phyloP scores from a whole-genome alignment of 2,888 invertebrate genomes.

The Phytoseiulus persimilis region DNA sequence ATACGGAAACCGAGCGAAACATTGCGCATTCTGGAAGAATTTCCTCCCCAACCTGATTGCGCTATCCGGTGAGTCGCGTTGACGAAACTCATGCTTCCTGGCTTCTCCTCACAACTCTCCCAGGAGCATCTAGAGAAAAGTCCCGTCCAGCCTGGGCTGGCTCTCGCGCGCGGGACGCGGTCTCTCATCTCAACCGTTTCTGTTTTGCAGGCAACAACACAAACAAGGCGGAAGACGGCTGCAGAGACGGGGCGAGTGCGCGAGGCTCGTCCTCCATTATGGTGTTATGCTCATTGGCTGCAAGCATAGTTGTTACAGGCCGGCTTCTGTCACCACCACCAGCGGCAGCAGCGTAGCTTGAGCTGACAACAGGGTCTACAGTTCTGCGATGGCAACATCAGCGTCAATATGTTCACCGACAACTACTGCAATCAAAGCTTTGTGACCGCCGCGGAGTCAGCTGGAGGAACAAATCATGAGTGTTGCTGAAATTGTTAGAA shows the following conservation, averaged over 20 bases:
- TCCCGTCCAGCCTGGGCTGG: no score
- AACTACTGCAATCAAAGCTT: neutral
- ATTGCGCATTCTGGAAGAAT: conserved; percentile 91
- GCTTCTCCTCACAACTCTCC: no score
- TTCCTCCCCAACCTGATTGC: conserved; percentile 73
- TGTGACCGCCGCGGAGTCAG: neutral
- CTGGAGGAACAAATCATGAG: no score
- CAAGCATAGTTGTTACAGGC: neutral
- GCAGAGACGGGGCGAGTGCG: neutral
- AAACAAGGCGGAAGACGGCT: neutral
- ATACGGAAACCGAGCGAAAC: conserved; percentile 70
- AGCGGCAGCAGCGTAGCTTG: neutral
- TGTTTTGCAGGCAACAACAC: neutral
- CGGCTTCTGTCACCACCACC: neutral
- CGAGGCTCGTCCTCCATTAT: neutral
- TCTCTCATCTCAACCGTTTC: neutral
- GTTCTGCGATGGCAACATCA: neutral
- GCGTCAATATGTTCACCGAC: neutral
- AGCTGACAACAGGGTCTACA: neutral
- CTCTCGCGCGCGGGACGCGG: neutral
- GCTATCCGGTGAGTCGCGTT: conserved; percentile 48
- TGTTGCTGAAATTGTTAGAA: neutral
- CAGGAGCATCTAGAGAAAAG: no score
- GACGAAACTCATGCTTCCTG: no score
- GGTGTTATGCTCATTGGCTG: neutral